Evolutionary conservation across 2,888 invertebrate species (phyloP).

Genomic region (Rhagophthalmus giganteus): DNA sequence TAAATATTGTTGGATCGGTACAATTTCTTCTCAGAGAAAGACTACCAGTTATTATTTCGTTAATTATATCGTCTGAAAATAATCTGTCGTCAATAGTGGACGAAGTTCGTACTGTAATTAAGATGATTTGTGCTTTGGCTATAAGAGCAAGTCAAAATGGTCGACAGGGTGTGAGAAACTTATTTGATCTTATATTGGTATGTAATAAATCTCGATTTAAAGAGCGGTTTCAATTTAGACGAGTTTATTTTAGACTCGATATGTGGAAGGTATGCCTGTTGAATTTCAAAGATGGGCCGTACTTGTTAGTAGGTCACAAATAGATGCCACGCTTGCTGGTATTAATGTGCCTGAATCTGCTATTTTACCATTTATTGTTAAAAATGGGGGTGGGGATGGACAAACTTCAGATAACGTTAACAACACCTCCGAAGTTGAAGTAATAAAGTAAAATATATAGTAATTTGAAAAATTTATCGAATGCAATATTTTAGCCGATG

Average conservation of each 20-base stretch:
- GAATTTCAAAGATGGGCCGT: conserved; percentile 50
- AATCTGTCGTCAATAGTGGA: conserved; percentile 42
- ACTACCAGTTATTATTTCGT: conserved; percentile 47
- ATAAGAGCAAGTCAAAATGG: conserved; percentile 49
- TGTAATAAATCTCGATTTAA: conserved; percentile 29
- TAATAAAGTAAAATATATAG: conserved; percentile 7
- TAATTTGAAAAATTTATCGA: not conserved
- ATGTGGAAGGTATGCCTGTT: conserved; percentile 46
- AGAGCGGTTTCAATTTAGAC: not conserved
- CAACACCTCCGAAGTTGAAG: conserved; percentile 32
- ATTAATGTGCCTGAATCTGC: conserved; percentile 44
- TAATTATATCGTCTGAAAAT: conserved; percentile 41
- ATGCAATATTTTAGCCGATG: conserved; percentile 53
- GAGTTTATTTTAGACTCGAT: conserved; percentile 39
- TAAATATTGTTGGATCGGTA: conserved; percentile 50
- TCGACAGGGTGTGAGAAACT: conserved; percentile 51
- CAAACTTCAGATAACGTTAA: conserved; percentile 34
- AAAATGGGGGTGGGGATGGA: conserved; percentile 38
- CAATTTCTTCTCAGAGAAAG: conserved; percentile 47
- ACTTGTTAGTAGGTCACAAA: conserved; percentile 42
- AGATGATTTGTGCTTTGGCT: conserved; percentile 48
- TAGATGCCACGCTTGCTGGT: conserved; percentile 43
- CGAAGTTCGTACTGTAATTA: conserved; percentile 40
- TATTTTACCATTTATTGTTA: conserved; percentile 48
- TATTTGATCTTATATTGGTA: conserved; percentile 53